Base-by-base conservation (phyloP, 1,140 invertebrate species). In the Brachionus paranguensis region DNA sequence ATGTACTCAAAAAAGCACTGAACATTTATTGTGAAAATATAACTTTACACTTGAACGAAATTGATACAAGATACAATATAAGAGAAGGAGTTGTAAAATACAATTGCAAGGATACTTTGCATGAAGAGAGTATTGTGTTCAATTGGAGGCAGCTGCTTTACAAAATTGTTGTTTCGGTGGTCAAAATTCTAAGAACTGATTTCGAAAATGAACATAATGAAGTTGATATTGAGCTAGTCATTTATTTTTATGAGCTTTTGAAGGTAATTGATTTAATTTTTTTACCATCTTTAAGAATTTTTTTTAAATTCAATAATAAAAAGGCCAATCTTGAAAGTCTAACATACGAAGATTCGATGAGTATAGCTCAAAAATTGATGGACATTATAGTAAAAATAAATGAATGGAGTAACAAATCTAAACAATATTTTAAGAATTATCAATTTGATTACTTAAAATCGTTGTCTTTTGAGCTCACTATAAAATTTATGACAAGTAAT, bases 111-210 rank as follows among this genome's bases (percentile, higher is more conserved):
- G 72, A 76, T 20, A 27, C 17, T 29, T 11, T 47, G 11, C 8
- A 76, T 50, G 72, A 76, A 14, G 50, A 81, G 6, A 47, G 10
- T 20, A 12, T 81, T 1, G 53, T 24, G 14, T 41, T 41, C 12
- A 81, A 81, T 14, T 81, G 78, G 78, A 81, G 53, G 41, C 78
- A 81, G 64, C 41, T 68, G 20, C 60, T 81, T 53, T 81, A 81
- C 24, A 81, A 60, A 68, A 81, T 81, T 24, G 78, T 81, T 3
- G 60, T 81, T 17, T 64, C 78, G 29, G 60, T 81, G 37, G 78
- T 81, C 2, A 60, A 47, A 64, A 68, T 81, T 47, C 27, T 81
- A 17, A 43, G 78, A 60, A 11, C 17, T 68, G 78, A 81, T 68
- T 81, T 81, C 29, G 78, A 81, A 29, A 12, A 81, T 68, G 37